A percentile compares a stretch with the other conserved stretches of the same genome.
Evolutionary conservation across 2,888 invertebrate species (phyloP).

Genomic region (Philopedon plagiatum): DNA sequence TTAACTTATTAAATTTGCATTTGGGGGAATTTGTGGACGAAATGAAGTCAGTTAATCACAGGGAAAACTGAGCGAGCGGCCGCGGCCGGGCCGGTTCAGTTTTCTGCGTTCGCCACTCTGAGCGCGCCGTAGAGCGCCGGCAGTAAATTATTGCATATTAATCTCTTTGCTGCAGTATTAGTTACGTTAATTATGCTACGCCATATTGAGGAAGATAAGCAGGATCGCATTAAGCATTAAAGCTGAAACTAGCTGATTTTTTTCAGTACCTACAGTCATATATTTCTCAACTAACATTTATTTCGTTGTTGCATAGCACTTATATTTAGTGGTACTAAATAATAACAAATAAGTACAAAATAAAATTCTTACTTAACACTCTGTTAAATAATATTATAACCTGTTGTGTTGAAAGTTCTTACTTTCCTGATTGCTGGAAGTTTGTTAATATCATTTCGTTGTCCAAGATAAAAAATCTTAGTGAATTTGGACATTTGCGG

Average conservation of each 20-base stretch:
- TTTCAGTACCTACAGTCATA: neutral
- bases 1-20: constrained; percentile 69
- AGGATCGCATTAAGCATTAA: constrained; percentile 47
- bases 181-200: constrained; percentile 69
- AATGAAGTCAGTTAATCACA: constrained; percentile 69
- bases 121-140: constrained; percentile 60
- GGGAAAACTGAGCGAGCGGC: constrained; percentile 62
- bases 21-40: constrained; percentile 68
- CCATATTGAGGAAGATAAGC: constrained; percentile 65
- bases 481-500: too few relatives aligned
- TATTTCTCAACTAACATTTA: too few relatives aligned
- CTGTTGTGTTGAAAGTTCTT: too few relatives aligned
- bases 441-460: too few relatives aligned
- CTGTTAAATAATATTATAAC: too few relatives aligned
- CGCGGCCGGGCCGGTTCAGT: constrained; percentile 64
- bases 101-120: constrained; percentile 66
- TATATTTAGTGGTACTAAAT: too few relatives aligned
- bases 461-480: too few relatives aligned
- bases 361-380: too few relatives aligned
- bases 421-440: too few relatives aligned
- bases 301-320: too few relatives aligned
- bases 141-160: constrained; percentile 71
- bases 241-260: neutral
- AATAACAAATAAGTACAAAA: too few relatives aligned
- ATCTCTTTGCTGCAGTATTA: constrained; percentile 70